A percentile compares a stretch with the other conserved stretches of the same genome.
Conservation (phyloP, 2,797 vertebrate species). For the Ibycter americanus region DNA sequence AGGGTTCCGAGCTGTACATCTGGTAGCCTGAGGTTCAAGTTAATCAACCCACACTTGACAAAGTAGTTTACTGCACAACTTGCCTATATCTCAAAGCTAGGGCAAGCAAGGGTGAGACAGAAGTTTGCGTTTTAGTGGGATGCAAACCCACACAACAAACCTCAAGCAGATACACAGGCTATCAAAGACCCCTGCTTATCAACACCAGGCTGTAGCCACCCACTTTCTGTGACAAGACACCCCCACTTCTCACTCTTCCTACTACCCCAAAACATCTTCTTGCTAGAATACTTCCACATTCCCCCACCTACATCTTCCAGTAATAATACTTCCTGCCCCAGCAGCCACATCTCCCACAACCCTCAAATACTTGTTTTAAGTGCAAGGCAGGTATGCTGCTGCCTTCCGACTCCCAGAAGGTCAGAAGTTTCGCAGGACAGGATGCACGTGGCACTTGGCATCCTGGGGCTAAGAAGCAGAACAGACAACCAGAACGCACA, state of each 20-base stretch:
- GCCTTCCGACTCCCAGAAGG: not conserved
- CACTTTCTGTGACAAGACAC: not conserved
- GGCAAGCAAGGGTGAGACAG: not conserved
- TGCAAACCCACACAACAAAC: not conserved
- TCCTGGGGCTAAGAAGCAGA: not conserved
- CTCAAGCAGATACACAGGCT: not conserved
- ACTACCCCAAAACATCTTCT: not conserved
- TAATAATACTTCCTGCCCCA: not conserved
- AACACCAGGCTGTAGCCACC: not conserved
- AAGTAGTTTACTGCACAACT: not conserved
- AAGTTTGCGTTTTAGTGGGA: not conserved
- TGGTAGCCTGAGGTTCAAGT: not conserved
- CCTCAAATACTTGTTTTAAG: not conserved
- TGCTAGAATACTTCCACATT: not conserved
- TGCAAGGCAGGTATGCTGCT: not conserved
- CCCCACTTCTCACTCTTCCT: not conserved
- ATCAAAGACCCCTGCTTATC: not conserved
- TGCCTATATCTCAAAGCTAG: not conserved
- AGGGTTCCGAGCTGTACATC: not conserved
- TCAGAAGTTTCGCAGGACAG: not conserved
- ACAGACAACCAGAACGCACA: not conserved
- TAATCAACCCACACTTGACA: not conserved
- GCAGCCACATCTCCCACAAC: not conserved
- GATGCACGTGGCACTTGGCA: too few species aligned
- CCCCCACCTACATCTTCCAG: not conserved